Conservation (phyloP, 2,797 vertebrate genomes). For the Heterohyrax brucei region DNA sequence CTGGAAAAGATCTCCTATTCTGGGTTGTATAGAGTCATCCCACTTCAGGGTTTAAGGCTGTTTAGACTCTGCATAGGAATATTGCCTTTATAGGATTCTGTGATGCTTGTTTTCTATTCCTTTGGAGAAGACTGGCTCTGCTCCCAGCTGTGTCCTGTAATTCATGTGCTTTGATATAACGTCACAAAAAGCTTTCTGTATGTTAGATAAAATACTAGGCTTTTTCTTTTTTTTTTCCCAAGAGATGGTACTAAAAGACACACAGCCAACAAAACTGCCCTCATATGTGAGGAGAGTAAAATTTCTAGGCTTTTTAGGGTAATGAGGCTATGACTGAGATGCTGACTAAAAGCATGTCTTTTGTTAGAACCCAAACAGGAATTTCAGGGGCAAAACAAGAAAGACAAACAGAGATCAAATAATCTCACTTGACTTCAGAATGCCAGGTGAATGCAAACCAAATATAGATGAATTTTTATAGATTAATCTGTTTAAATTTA, state of each 20-base stretch:
- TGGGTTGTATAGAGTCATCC: background rate
- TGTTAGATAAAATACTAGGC: background rate
- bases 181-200: conserved; percentile 46
- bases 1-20: background rate
- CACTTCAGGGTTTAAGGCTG: conserved; percentile 1
- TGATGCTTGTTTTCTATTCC: conserved; percentile 27
- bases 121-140: conserved; percentile 70
- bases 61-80: background rate
- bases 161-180: conserved; percentile 65
- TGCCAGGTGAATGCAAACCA: conserved; percentile 25
- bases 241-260: conserved; percentile 45
- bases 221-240: background rate
- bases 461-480: conserved; percentile 13
- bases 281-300: background rate
- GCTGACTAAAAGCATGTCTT: background rate
- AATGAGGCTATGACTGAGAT: background rate
- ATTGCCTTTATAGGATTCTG: conserved; percentile 22
- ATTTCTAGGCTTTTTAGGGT: background rate
- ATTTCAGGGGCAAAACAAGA: conserved; percentile 17
- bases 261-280: conserved; percentile 13
- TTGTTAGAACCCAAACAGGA: conserved; percentile 16
- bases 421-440: conserved; percentile 26
- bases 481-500: conserved; percentile 55
- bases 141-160: conserved; percentile 65
- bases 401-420: conserved; percentile 26